Base-by-base conservation (phyloP, 2,888 invertebrate genomes). In the Pocota personata region DNA sequence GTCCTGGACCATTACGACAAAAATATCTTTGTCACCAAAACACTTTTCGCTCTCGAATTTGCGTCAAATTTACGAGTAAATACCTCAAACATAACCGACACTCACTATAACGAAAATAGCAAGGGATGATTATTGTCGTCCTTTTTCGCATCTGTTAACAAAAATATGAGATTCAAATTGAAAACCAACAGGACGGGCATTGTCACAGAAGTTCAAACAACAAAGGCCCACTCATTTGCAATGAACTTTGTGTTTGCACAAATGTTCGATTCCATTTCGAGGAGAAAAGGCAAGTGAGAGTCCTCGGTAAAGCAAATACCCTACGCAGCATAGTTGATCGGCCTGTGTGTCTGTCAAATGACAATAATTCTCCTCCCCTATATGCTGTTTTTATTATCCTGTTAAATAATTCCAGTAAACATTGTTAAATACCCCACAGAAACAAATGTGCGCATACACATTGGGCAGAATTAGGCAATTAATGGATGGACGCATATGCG, bases 201-300 rank as follows among this genome's bases (percentile, higher is more conserved):
- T 83, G 62, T 78, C 67, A 66, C 55, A 66, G 58, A 66, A 78
- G 35, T 67, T 62, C 69, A 78, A 71, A 71, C 75, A 66, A 66
- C 75, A 62, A 76, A 40, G 58, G 58, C 84, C 84, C 84, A 79
- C 84, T 79, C 84, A 84, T 84, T 84, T 76, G 79, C 73, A 77
- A 27, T 50, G 60, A 67, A 57, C 37, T 52, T 12, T 46, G 8
- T 84, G 75, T 84, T 84, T 84, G 79, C 84, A 84, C 84, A 84
- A 84, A 84, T 84, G 84, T 84, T 84, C 84, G 64, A 78, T 75
- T 79, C 48, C 40, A 55, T 67, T 52, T 37, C 3, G 21, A 66
- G 30, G 16, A 50, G 3, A 52, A 24, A 40, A 40, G 2, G 30
- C 30, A n/a, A 37, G 40, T 37, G 19, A 58, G 43, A 32, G 71